Percentiles rank a stretch among this genome's conserved stretches.
These are phyloP conservation scores for Rhyacichthys aspro DNA, from an alignment of 2,797 vertebrate species.

Conservation along the genomic window DNA sequence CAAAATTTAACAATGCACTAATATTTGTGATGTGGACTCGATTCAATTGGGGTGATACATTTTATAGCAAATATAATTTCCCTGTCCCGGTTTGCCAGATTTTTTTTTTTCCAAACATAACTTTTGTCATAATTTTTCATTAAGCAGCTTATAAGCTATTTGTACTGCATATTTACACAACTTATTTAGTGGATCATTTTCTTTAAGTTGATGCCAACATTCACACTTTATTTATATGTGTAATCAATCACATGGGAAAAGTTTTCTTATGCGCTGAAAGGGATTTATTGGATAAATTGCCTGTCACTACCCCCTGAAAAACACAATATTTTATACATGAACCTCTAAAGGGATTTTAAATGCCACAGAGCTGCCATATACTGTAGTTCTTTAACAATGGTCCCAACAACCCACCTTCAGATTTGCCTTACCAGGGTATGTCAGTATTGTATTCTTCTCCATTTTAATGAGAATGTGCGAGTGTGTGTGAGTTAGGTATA, in stretches of 20 bases:
- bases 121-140: constrained; percentile 52
- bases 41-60: constrained; percentile 59
- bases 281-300: constrained; percentile 45
- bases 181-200: constrained; percentile 43
- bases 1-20: constrained; percentile 82
- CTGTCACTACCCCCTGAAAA: constrained; percentile 41
- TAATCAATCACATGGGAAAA: constrained; percentile 26
- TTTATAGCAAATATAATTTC: constrained; percentile 69
- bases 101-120: constrained; percentile 60
- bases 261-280: constrained; percentile 45
- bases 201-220: constrained; percentile 60
- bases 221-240: constrained; percentile 52
- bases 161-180: constrained; percentile 60
- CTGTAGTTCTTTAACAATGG: constrained; percentile 50
- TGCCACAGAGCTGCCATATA: constrained; percentile 58
- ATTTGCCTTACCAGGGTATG: constrained; percentile 73
- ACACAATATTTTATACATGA: constrained; percentile 27
- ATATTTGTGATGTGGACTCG: constrained; percentile 72
- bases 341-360: constrained; percentile 39
- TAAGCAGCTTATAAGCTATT: constrained; percentile 87
- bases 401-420: constrained; percentile 60
- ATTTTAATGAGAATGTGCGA: constrained; percentile 53
- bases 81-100: constrained; percentile 67
- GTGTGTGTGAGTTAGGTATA: constrained; percentile 20
- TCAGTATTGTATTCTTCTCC: constrained; percentile 55